Evolutionary conservation across 23 tunicate species (phyloP).

Genomic region (Trididemnum nubilum): DNA sequence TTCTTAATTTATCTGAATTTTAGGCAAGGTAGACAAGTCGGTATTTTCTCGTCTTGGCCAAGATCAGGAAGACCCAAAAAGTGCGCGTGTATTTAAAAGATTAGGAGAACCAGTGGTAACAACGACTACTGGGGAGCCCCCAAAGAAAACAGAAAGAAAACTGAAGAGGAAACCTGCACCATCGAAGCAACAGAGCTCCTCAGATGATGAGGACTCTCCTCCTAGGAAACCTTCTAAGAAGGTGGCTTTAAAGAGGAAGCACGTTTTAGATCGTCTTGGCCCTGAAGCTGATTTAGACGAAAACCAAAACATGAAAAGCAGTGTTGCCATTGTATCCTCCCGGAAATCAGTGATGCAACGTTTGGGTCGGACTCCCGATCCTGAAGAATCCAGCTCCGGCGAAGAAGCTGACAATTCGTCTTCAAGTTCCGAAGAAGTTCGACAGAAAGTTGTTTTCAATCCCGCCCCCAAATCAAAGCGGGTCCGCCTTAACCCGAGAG

Average conservation of each 20-base stretch:
- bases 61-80: constrained; percentile 16
- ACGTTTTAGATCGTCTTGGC: constrained; percentile 56
- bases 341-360: neutral
- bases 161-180: neutral
- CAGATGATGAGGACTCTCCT: neutral
- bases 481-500: neutral
- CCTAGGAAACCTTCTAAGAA: neutral
- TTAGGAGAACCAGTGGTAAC: constrained; percentile 56
- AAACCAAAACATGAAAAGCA: neutral
- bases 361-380: constrained; percentile 17
- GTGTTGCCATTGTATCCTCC: neutral
- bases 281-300: constrained; percentile 23
- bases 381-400: neutral
- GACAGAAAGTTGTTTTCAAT: neutral
- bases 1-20: no score
- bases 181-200: neutral
- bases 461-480: neutral
- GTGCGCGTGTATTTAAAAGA: constrained; percentile 46
- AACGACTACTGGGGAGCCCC: constrained; percentile 11
- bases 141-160: neutral
- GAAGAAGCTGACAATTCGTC: no score
- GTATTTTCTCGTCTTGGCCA: constrained; percentile 65
- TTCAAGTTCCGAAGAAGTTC: neutral
- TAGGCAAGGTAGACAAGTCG: constrained; percentile 17
- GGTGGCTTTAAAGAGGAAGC: constrained; percentile 32